These are phyloP conservation scores for Meriones unguiculatus DNA, from an alignment of 2,113 vertebrate species.

Conservation along the genomic window DNA sequence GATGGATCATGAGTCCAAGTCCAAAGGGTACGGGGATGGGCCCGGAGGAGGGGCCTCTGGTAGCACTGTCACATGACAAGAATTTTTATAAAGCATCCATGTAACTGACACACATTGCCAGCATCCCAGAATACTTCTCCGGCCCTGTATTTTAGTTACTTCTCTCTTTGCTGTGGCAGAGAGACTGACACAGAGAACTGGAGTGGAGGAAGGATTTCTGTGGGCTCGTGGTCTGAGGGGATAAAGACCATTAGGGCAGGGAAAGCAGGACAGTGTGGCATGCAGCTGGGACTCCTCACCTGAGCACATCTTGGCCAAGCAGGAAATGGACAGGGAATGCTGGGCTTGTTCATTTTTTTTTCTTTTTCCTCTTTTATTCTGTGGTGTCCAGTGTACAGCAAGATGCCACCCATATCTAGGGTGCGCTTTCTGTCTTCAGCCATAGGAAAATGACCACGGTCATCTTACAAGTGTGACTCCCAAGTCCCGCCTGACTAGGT, in stretches of 20 bases:
- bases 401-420: too few relatives aligned
- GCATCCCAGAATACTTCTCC: background rate
- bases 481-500: background rate
- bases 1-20: background rate
- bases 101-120: background rate
- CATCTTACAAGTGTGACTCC: background rate
- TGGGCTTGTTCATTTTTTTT: background rate
- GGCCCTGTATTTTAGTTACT: background rate
- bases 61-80: background rate
- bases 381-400: background rate
- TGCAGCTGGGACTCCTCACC: background rate
- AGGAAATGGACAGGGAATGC: background rate
- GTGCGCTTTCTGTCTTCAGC: background rate
- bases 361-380: background rate
- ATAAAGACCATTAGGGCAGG: too few relatives aligned
- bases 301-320: background rate
- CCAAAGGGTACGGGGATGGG: background rate
- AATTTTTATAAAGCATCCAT: background rate
- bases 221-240: background rate
- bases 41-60: background rate
- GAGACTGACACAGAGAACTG: background rate
- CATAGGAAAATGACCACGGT: background rate
- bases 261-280: background rate
- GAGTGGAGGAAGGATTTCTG: background rate
- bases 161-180: background rate